Evolutionary conservation across 2,888 invertebrate species (phyloP).

Genomic region (Schrankia costaestrigalis): DNA sequence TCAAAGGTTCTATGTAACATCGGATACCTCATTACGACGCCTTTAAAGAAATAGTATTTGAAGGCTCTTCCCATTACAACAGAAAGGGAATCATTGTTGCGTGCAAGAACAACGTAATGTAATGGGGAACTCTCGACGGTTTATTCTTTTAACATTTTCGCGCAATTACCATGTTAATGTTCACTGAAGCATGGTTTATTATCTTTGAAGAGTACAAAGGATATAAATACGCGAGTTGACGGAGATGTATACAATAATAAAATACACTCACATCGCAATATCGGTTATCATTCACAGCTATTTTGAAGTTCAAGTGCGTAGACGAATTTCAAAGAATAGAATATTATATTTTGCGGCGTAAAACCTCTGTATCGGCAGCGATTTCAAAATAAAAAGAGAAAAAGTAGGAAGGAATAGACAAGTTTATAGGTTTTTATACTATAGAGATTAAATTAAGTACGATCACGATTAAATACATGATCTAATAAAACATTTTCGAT

Average conservation of each 20-base stretch:
- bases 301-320: conserved; percentile 31
- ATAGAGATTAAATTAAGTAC: too few relatives aligned
- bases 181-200: conserved; percentile 24
- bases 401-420: too few relatives aligned
- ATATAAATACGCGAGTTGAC: conserved; percentile 26
- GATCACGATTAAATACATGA: too few relatives aligned
- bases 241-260: conserved; percentile 35
- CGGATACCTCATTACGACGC: conserved; percentile 19
- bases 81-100: conserved; percentile 14
- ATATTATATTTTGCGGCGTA: conserved; percentile 10
- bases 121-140: conserved; percentile 1
- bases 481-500: too few relatives aligned
- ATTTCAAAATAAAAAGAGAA: too few relatives aligned
- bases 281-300: conserved; percentile 32
- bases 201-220: conserved; percentile 26
- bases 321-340: too few relatives aligned
- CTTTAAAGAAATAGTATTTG: conserved; percentile 9
- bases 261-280: conserved; percentile 32
- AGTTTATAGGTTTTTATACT: too few relatives aligned
- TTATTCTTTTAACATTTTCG: conserved; percentile 15
- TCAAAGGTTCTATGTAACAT: conserved; percentile 7
- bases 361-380: too few relatives aligned
- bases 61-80: conserved; percentile 16
- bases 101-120: conserved; percentile 10
- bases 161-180: conserved; percentile 21